Base-by-base conservation (phyloP, 2,888 invertebrate genomes). In the Pollenia angustigena region DNA sequence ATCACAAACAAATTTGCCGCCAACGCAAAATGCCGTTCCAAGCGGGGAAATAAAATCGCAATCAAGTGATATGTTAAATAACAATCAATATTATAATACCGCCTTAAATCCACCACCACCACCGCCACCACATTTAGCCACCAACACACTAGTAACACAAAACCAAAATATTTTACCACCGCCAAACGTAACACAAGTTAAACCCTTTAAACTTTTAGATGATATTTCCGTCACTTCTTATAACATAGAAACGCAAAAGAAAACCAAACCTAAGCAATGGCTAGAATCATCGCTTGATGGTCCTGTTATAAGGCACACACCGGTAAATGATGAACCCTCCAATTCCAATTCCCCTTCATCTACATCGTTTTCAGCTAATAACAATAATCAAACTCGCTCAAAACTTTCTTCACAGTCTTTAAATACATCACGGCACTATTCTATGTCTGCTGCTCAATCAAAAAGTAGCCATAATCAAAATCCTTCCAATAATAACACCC, bases 381-480 rank as follows among this genome's bases (percentile, higher is more conserved):
- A 56, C 89, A 90, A 16, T 42, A 75, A 14, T 18, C 75, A 54
- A 16, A 44, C 14, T 0, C 89, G 92, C 7, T 88, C 90, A 23
- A 93, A 93, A 85, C 90, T 93, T 62, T 93, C 93, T 4, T 93
- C 93, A 8, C 93, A 93, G 60, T 93, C 93, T 3, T 92, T 93
- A 92, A 85, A 81, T 58, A 87, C 88, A 18, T 50, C 85, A 0
- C 69, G 89, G 0, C 88, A 46, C 85, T 89, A 88, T 71, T 88
- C 89, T 12, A 88, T 88, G 88, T 88, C 88, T 4, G 83, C 89
- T 6, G 86, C 87, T 10, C 85, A 87, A 50, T 60, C 81, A 0
- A 87, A 85, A 56, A 66, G 85, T 0, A 84, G 89, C 0, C 85
- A 87, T 0, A 58, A 68, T 89, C 23, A 91, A 91, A 84, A 83